phyloP scores from a whole-genome alignment of 2,888 invertebrate species.

The Pyrrhia umbra region DNA sequence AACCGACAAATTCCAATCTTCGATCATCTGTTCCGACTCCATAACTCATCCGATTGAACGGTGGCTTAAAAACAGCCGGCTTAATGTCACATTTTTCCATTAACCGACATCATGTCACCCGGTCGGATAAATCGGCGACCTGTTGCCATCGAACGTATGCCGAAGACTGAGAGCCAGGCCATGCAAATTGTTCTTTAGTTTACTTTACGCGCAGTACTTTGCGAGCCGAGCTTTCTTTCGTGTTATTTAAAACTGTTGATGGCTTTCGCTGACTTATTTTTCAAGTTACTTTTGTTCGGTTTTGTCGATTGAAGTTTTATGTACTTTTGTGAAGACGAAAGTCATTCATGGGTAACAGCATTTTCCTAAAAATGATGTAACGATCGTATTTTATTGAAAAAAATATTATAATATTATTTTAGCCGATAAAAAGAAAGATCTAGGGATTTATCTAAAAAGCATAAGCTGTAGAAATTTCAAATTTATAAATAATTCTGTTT shows the following conservation, averaged over 20 bases:
- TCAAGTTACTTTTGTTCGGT: constrained; percentile 37
- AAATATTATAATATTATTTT: background rate
- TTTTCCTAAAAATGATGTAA: background rate
- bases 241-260: constrained; percentile 58
- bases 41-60: constrained; percentile 80
- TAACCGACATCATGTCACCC: constrained; percentile 76
- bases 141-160: constrained; percentile 81
- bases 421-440: constrained; percentile 22
- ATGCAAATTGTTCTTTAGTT: constrained; percentile 84
- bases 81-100: constrained; percentile 86
- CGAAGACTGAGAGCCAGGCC: constrained; percentile 68
- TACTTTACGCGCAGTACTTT: constrained; percentile 63
- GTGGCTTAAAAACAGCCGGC: constrained; percentile 77
- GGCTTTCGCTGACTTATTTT: constrained; percentile 49
- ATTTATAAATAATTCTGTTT: constrained; percentile 28
- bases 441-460: constrained; percentile 31
- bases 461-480: no score
- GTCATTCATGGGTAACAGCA: background rate
- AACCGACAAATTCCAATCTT: constrained; percentile 72
- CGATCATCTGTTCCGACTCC: constrained; percentile 73
- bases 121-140: constrained; percentile 84
- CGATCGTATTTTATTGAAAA: constrained; percentile 11
- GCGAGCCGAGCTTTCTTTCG: constrained; percentile 51
- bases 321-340: constrained; percentile 8
- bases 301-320: constrained; percentile 30